Evolutionary conservation across 2,113 vertebrate species (phyloP).

Genomic region (Lanius collurio): DNA sequence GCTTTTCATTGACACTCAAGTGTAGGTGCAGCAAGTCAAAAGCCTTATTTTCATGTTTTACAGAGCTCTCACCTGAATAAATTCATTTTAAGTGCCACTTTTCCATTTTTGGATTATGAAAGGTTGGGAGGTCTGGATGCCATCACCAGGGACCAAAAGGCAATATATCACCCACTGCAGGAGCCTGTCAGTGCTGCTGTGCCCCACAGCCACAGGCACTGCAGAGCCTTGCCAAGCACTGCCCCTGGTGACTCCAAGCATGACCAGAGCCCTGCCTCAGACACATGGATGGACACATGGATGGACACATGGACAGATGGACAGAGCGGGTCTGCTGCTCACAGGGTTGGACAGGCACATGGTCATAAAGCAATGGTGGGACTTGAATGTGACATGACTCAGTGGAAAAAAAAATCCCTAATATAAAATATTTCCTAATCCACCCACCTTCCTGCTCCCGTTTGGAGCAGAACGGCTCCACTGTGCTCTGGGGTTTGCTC

Average conservation of each 20-base stretch:
- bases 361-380: neutral
- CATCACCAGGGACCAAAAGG: neutral
- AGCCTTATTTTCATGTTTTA: slow-evolving; percentile 59
- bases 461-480: neutral
- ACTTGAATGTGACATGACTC: neutral
- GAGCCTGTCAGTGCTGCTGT: neutral
- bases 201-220: neutral
- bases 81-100: slow-evolving; percentile 70
- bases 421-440: neutral
- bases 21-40: slow-evolving; percentile 61
- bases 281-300: neutral
- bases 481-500: neutral
- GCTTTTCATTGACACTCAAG: slow-evolving; percentile 68
- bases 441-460: slow-evolving; percentile 22
- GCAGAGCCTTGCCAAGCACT: neutral
- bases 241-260: neutral
- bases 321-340: neutral
- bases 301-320: no score
- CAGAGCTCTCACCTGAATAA: slow-evolving; percentile 65
- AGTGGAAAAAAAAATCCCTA: neutral
- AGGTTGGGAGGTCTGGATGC: slow-evolving; percentile 38
- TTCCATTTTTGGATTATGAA: slow-evolving; percentile 49
- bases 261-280: neutral
- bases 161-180: neutral
- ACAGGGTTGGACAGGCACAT: neutral